These are phyloP conservation scores for Melinaea marsaeus DNA, from an alignment of 2,888 invertebrate genomes.

Conservation along the genomic window DNA sequence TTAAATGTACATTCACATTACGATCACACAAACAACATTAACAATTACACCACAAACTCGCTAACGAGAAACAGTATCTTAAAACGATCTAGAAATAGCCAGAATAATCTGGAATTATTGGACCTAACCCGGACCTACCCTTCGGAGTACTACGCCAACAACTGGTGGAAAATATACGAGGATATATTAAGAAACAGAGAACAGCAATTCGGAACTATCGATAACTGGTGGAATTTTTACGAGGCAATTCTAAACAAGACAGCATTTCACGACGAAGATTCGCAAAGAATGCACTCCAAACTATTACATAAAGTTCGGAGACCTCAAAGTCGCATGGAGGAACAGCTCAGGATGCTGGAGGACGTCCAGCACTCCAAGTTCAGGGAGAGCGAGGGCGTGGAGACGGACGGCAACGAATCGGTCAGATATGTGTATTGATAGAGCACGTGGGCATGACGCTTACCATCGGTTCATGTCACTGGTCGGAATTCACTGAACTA, in stretches of 20 bases:
- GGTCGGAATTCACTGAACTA: background rate
- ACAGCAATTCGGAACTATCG: constrained; percentile 69
- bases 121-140: constrained; percentile 68
- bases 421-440: constrained; percentile 52
- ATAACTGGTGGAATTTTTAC: constrained; percentile 73
- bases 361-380: constrained; percentile 60
- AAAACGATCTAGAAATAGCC: constrained; percentile 42
- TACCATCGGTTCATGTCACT: constrained; percentile 21
- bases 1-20: constrained; percentile 50
- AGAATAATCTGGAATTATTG: constrained; percentile 56
- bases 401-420: constrained; percentile 58
- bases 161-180: constrained; percentile 74
- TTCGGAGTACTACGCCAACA: constrained; percentile 69
- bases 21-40: constrained; percentile 46
- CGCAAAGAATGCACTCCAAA: constrained; percentile 49
- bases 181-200: constrained; percentile 65
- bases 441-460: constrained; percentile 41
- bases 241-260: constrained; percentile 59
- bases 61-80: constrained; percentile 44
- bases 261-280: constrained; percentile 50
- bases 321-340: constrained; percentile 62
- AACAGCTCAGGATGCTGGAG: constrained; percentile 61
- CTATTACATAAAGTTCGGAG: constrained; percentile 49
- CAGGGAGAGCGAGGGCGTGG: constrained; percentile 57
- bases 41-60: constrained; percentile 43